Conservation (phyloP, 1,140 invertebrate genomes). For the Caenorhabditis briggsae region DNA sequence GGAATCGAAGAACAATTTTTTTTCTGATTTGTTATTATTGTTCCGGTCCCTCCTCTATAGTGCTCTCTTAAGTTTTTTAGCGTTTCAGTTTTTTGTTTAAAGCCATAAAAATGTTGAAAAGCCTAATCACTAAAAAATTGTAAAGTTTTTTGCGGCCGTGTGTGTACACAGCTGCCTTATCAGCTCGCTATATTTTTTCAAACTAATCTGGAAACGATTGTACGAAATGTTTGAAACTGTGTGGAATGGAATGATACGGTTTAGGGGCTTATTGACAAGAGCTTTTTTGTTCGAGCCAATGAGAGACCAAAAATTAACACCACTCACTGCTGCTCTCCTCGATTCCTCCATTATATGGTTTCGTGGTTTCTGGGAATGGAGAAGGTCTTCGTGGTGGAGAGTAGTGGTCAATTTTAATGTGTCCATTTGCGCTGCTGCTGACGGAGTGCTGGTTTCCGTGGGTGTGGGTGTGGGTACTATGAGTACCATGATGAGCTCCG, state of each 20-base stretch:
- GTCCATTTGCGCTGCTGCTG: neutral
- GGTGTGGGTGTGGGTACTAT: too few relatives aligned
- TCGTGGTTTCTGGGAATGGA: neutral
- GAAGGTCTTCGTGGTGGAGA: neutral
- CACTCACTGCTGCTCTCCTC: slow-evolving; percentile 10
- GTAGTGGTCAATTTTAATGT: neutral
- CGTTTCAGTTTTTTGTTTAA: neutral
- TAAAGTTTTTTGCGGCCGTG: neutral
- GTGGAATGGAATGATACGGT: neutral
- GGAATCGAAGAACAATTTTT: neutral
- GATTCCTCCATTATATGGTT: neutral
- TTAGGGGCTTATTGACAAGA: neutral
- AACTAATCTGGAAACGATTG: slow-evolving; percentile 42
- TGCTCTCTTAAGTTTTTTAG: neutral
- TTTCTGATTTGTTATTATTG: too few relatives aligned
- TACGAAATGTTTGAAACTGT: neutral
- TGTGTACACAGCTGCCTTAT: neutral
- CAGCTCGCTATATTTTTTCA: neutral
- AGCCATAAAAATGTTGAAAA: neutral
- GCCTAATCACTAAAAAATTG: slow-evolving; percentile 17
- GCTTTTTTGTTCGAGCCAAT: too few relatives aligned
- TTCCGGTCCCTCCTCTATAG: neutral
- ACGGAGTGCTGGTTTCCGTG: neutral
- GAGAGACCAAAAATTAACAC: neutral
- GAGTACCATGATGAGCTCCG: too few relatives aligned